Base-by-base conservation (phyloP, 2,113 vertebrate genomes). In the Hassar affinis region DNA sequence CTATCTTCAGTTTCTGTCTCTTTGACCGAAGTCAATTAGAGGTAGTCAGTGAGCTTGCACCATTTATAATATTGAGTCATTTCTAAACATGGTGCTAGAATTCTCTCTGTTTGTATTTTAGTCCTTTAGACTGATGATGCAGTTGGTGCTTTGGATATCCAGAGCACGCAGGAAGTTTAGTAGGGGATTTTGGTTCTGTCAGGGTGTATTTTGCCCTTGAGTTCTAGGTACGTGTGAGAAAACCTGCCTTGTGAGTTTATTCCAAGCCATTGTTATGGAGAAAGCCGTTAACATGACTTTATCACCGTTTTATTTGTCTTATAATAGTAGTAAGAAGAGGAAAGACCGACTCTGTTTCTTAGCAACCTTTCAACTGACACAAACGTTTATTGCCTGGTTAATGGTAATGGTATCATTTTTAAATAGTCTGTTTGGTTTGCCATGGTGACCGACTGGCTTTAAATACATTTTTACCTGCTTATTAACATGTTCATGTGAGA, bases 341-440 rank as follows among this genome's bases (percentile, higher is more conserved):
- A 57, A 54, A 72, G 51, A n/a, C 38, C 35, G 33, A 75, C 8
- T 22, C 12, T 74, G 25, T 72, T 51, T 76, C 61, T 42, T 78
- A 35, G 80, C 38, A 82, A 61, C 69, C 52, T 35, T 66, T 80
- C 22, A 69, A 38, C 62, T n/a, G 51, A 35, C 52, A 11, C 33
- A 81, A 56, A 69, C 18, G 10, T 75, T 49, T 82, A 49, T 49
- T 49, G 20, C 25, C 51, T n/a, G 3, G 1, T 27, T 82, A 59
- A 33, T n/a, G 42, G 15, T 51, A 35, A 66, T 33, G 2, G 14
- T 77, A 30, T 45, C 56, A 12, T 42, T 68, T 30, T 64, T 4
- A 66, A 96, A 98, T 94, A 96, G 96, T 94, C 87, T 79, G 57
- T 49, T 68, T 71, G 54, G 76, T 59, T 82, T 59, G 20, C 78